These are phyloP conservation scores for Trididemnum miniatum DNA, from an alignment of 23 tunicate genomes.

Conservation along the genomic window DNA sequence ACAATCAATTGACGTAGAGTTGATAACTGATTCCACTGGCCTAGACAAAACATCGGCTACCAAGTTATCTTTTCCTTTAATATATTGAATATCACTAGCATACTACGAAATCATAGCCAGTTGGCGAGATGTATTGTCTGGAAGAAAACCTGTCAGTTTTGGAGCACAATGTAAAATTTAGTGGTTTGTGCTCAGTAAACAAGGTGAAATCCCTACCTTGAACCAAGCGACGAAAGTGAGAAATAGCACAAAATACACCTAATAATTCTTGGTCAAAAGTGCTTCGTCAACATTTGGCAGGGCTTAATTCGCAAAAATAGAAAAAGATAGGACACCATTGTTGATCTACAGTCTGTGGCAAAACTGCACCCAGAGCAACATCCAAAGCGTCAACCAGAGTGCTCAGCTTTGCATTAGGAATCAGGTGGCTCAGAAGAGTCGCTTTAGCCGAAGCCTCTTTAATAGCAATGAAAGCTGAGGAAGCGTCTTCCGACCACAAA, in stretches of 20 bases:
- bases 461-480: no score
- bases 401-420: no score
- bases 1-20: neutral
- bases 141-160: neutral
- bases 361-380: neutral
- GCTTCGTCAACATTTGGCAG: neutral
- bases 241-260: neutral
- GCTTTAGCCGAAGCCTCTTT: no score
- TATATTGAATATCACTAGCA: neutral
- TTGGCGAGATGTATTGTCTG: neutral
- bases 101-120: neutral
- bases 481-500: no score
- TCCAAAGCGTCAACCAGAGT: no score
- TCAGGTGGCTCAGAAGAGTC: no score
- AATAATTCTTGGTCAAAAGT: neutral
- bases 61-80: neutral
- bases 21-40: no score
- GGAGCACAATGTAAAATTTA: neutral
- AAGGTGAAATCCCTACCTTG: neutral
- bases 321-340: neutral
- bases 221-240: conserved; percentile 2
- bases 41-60: neutral
- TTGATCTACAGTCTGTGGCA: neutral
- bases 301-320: neutral
- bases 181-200: neutral